Percentiles rank a stretch among this genome's conserved stretches.
Conservation (phyloP, 2,797 vertebrate species). For the Pyrocephalus nanus region DNA sequence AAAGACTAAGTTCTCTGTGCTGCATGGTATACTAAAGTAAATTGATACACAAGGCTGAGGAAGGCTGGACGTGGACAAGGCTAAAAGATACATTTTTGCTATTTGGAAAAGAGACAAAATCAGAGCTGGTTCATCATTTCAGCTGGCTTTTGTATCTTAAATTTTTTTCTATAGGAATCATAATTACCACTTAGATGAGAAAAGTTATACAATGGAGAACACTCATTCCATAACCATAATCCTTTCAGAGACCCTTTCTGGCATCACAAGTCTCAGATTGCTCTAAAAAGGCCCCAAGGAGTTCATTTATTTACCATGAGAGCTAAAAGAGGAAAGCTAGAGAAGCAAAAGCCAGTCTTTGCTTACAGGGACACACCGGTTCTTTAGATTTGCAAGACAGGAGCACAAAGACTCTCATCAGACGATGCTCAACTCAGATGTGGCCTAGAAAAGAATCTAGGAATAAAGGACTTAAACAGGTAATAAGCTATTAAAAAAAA, state of each 20-base stretch:
- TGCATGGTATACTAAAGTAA: neutral
- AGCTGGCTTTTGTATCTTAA: neutral
- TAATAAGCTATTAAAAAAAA: neutral
- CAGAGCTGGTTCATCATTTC: slow-evolving; percentile 1
- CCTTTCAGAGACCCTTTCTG: neutral
- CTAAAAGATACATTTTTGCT: neutral
- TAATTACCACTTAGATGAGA: slow-evolving; percentile 28
- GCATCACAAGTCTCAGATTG: neutral
- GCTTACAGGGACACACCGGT: neutral
- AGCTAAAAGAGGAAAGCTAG: neutral
- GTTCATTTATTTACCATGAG: slow-evolving; percentile 18
- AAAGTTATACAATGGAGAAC: neutral
- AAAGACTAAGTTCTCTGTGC: neutral
- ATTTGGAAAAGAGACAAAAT: neutral
- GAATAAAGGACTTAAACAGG: neutral
- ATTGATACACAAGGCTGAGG: neutral
- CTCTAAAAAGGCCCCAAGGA: slow-evolving; percentile 18
- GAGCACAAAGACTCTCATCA: neutral
- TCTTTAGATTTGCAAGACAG: neutral
- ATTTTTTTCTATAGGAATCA: slow-evolving; percentile 9
- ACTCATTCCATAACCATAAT: neutral
- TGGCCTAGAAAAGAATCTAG: neutral
- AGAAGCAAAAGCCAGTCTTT: neutral
- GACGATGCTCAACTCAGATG: neutral
- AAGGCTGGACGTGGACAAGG: neutral